Evolutionary conservation across 2,888 invertebrate genomes (phyloP).

Genomic region (Aplocera efformata): DNA sequence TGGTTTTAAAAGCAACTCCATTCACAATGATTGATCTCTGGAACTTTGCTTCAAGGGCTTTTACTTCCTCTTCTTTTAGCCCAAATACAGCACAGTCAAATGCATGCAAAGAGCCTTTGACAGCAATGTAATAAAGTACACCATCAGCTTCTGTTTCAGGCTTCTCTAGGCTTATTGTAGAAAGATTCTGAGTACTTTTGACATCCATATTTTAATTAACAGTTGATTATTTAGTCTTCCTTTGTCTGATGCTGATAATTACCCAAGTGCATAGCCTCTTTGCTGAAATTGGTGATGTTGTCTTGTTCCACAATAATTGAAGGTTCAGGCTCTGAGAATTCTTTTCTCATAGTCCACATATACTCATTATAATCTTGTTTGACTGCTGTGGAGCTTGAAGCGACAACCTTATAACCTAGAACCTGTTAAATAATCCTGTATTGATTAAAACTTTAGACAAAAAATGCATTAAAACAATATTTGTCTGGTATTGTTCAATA

Average conservation of each 20-base stretch:
- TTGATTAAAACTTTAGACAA: no score
- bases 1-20: conserved; percentile 85
- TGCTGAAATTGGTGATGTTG: conserved; percentile 82
- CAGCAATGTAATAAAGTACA: conserved; percentile 84
- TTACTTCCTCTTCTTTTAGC: conserved; percentile 84
- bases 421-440: conserved; percentile 82
- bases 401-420: conserved; percentile 92
- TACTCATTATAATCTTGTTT: conserved; percentile 95
- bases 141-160: conserved; percentile 75
- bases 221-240: conserved; percentile 69
- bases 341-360: conserved; percentile 96
- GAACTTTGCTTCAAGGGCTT: conserved; percentile 85
- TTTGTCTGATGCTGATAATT: conserved; percentile 65
- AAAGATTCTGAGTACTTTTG: conserved; percentile 57
- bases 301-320: conserved; percentile 81
- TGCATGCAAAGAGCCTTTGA: conserved; percentile 90
- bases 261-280: conserved; percentile 77
- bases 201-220: conserved; percentile 55
- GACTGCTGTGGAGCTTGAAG: conserved; percentile 91
- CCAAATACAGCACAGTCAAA: conserved; percentile 88
- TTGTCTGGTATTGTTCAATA: conserved; percentile 14
- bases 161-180: conserved; percentile 46
- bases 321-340: conserved; percentile 91
- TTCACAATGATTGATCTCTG: conserved; percentile 85
- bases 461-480: no score